These are phyloP conservation scores for Syngnathus scovelli DNA, from an alignment of 2,113 vertebrate genomes.

Conservation along the genomic window DNA sequence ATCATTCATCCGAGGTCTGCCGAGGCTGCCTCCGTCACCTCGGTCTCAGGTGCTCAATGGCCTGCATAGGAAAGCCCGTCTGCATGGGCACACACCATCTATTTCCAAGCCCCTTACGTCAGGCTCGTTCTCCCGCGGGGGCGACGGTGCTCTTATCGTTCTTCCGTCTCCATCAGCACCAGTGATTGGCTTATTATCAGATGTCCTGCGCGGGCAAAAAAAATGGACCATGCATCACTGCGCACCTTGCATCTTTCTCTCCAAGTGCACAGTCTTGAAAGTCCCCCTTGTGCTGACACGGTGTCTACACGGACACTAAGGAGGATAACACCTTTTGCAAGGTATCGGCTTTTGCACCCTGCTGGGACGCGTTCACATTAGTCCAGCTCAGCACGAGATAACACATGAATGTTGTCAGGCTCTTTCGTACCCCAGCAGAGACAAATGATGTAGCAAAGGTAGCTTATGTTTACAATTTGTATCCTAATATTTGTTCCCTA, in stretches of 20 bases:
- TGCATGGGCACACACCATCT: constrained; percentile 52
- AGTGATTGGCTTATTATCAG: constrained; percentile 66
- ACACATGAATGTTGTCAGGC: background rate
- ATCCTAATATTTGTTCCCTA: too few relatives aligned
- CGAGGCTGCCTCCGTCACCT: constrained; percentile 9
- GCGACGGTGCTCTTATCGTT: constrained; percentile 53
- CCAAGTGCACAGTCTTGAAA: constrained; percentile 14
- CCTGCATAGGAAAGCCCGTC: constrained; percentile 28
- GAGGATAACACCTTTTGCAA: constrained; percentile 14
- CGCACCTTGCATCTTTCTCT: constrained; percentile 18
- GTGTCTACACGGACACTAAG: constrained; percentile 16
- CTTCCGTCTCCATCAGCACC: constrained; percentile 52
- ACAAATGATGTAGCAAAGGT: too few relatives aligned
- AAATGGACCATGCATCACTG: constrained; percentile 50
- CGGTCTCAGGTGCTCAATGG: constrained; percentile 55
- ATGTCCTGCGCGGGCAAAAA: constrained; percentile 51
- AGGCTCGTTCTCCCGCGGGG: constrained; percentile 33
- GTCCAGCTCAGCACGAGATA: background rate
- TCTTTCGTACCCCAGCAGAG: too few relatives aligned
- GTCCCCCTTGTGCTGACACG: constrained; percentile 1
- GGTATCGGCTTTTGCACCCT: constrained; percentile 2
- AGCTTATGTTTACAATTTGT: too few relatives aligned
- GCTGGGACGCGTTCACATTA: background rate
- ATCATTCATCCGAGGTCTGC: constrained; percentile 36
- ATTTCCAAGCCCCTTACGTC: constrained; percentile 20